Evolutionary conservation across 2,888 invertebrate species (phyloP).

Genomic region (Tipula confusa): DNA sequence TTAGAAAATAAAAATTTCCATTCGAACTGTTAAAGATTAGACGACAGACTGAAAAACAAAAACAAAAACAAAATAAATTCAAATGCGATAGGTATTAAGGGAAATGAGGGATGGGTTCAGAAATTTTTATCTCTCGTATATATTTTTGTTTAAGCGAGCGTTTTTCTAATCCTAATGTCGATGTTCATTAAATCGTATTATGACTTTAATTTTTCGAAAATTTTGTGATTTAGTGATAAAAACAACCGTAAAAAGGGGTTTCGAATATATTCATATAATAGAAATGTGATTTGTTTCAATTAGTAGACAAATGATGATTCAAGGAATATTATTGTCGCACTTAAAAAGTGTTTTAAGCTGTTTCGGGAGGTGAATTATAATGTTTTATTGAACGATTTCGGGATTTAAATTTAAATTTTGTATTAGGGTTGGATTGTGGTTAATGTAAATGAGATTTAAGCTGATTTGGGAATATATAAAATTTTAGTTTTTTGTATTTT

Average conservation of each 20-base stretch:
- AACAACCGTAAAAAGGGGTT: background rate
- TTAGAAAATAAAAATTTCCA: background rate
- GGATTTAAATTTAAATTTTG: background rate
- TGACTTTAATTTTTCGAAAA: background rate
- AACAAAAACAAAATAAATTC: too few relatives aligned
- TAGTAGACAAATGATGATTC: background rate
- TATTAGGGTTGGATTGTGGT: background rate
- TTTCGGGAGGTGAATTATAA: background rate
- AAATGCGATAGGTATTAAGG: background rate
- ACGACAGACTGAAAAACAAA: background rate
- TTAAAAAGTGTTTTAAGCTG: background rate
- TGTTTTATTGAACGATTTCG: background rate
- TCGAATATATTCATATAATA: background rate
- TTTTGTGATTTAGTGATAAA: background rate
- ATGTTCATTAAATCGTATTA: background rate
- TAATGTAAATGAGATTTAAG: background rate
- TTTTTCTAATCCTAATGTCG: background rate
- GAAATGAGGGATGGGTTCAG: background rate
- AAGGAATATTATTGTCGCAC: background rate
- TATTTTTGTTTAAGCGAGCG: background rate
- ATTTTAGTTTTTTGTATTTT: too few relatives aligned
- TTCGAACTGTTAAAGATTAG: background rate
- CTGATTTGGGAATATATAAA: background rate
- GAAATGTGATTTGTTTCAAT: background rate
- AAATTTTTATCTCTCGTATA: background rate